Evolutionary conservation across 2,113 vertebrate species (phyloP).

Genomic region (Donacobius atricapilla): DNA sequence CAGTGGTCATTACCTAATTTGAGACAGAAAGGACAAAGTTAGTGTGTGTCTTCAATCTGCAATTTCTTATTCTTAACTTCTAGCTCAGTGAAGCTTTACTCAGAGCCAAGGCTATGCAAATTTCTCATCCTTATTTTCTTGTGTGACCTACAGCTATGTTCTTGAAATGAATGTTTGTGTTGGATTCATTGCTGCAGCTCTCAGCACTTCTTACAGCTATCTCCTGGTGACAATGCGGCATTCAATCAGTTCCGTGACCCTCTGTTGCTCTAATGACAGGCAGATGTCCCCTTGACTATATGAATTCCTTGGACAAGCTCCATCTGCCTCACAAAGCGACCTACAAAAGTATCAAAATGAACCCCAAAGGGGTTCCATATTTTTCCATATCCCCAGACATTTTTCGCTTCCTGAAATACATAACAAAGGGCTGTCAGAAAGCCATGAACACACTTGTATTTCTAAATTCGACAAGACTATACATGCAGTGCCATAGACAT

Average conservation of each 20-base stretch:
- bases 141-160: not conserved
- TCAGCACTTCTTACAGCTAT: constrained; percentile 18
- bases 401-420: not conserved
- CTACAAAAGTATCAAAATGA: not conserved
- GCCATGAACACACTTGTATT: not conserved
- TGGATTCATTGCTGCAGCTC: not conserved
- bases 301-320: not conserved
- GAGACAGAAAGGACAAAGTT: not conserved
- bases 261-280: not conserved
- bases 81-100: not conserved
- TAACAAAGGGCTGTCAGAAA: not conserved
- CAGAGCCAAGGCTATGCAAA: not conserved
- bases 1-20: not conserved
- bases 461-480: not conserved
- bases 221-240: not conserved
- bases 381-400: not conserved
- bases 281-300: not conserved
- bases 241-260: not conserved
- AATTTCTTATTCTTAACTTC: not conserved
- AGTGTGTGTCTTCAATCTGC: not conserved
- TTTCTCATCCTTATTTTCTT: not conserved
- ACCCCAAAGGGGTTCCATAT: not conserved
- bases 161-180: constrained; percentile 7
- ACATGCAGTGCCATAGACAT: not conserved
- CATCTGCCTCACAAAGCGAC: not conserved